phyloP scores from a whole-genome alignment of 2,113 vertebrate genomes.

The Felis catus region DNA sequence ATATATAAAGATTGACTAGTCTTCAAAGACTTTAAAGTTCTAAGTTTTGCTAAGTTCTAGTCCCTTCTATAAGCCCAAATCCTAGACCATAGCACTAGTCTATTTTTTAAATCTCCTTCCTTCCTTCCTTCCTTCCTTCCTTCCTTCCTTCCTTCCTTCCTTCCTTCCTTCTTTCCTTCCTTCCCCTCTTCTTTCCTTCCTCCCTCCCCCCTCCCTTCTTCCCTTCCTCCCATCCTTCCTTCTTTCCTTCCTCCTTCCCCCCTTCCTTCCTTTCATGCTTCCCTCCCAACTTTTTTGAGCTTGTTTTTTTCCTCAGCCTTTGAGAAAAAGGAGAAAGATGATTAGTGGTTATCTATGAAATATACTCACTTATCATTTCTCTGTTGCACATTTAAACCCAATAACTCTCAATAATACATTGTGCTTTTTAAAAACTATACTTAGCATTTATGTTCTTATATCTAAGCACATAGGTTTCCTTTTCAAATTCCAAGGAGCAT shows the following conservation, averaged over 20 bases:
- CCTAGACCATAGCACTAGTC: neutral
- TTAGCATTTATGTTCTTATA: conserved; percentile 42
- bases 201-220: too few relatives aligned
- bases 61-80: neutral
- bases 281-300: neutral
- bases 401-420: conserved; percentile 14
- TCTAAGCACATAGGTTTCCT: neutral
- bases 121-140: too few relatives aligned
- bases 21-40: conserved; percentile 34
- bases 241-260: neutral
- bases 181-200: neutral
- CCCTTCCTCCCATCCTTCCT: neutral
- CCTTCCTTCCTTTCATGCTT: too few relatives aligned
- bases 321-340: neutral
- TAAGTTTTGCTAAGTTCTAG: conserved; percentile 24
- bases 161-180: too few relatives aligned
- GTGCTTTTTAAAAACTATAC: conserved; percentile 17
- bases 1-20: neutral
- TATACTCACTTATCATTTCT: conserved; percentile 24
- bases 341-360: conserved; percentile 43
- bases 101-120: neutral
- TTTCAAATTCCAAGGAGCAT: conserved; percentile 48
- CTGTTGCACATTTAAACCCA: conserved; percentile 34
- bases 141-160: too few relatives aligned
- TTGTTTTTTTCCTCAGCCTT: neutral